These are phyloP conservation scores for Platycercus adscitus DNA, from an alignment of 2,113 vertebrate species.

Conservation along the genomic window DNA sequence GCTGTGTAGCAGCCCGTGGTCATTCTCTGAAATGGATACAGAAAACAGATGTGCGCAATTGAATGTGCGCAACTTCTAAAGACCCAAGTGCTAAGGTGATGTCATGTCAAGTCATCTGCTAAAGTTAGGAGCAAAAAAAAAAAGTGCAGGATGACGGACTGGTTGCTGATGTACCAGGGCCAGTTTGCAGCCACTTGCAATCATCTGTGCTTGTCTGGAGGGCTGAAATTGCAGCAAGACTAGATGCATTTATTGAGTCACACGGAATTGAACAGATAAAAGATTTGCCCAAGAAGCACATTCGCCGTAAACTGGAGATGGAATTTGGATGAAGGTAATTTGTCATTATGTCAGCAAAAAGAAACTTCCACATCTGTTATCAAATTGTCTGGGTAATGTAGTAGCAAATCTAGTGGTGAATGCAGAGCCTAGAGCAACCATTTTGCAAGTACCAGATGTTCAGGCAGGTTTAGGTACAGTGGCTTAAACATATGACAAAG, in stretches of 20 bases:
- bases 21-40: neutral
- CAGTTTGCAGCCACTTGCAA: neutral
- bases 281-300: neutral
- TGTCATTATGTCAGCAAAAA: neutral
- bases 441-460: neutral
- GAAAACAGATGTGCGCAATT: neutral
- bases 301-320: neutral
- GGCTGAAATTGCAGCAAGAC: neutral
- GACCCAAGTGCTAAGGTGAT: neutral
- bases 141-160: neutral
- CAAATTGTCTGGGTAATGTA: neutral
- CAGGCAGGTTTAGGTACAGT: neutral
- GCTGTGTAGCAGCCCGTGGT: neutral
- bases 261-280: neutral
- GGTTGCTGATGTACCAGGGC: neutral
- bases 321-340: neutral
- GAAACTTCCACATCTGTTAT: neutral
- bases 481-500: neutral
- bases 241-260: neutral
- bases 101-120: accelerated
- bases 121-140: neutral
- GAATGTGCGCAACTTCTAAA: neutral
- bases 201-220: neutral
- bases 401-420: neutral
- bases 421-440: neutral